Evolutionary conservation across 2,888 invertebrate genomes (phyloP), one percentile per base, ranked within the genome.

Genomic region (Plebejus anna): DNA sequence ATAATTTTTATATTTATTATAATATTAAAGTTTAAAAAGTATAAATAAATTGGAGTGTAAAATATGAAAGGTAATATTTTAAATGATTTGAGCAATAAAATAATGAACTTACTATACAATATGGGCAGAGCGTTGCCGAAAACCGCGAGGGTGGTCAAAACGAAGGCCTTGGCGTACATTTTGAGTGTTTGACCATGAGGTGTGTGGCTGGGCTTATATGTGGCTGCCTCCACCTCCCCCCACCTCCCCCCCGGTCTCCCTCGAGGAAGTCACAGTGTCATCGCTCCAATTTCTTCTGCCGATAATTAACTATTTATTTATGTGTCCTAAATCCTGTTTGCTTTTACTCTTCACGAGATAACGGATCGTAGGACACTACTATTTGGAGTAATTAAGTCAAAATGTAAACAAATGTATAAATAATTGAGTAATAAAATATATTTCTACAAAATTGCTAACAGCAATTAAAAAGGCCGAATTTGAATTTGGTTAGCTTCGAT

Each of bases 101-200:
- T 22, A 22, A 22, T 22, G 13, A 71, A 81, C 86, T 88, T 81
- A 89, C 89, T 87, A 55, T 85, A 85, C 85, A 87, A 89, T 75
- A 89, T 77, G 3, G 91, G 92, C 4, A 81, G 85, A 55, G 91
- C 90, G 75, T 84, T 84, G 83, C 87, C 83, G 71, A 82, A 84
- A 75, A 85, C 85, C 9, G 91, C 77, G 57, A 84, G 82, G 71
- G 86, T 83, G 55, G 85, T 83, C 13, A 92, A 80, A 47, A 89
- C 81, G 32, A 91, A 79, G 71, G 91, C 75, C 82, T 88, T 91
- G 57, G 84, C 84, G 77, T 85, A 86, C 93, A 93, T 93, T 80
- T 83, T 85, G 78, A 6, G 32, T 73, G 51, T 55, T 55, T 73
- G 73, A 73, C 55, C 22, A 32, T 32, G 13, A 55, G 16, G 32